Evolutionary conservation across 2,113 vertebrate genomes (phyloP).

Genomic region (Egretta garzetta): DNA sequence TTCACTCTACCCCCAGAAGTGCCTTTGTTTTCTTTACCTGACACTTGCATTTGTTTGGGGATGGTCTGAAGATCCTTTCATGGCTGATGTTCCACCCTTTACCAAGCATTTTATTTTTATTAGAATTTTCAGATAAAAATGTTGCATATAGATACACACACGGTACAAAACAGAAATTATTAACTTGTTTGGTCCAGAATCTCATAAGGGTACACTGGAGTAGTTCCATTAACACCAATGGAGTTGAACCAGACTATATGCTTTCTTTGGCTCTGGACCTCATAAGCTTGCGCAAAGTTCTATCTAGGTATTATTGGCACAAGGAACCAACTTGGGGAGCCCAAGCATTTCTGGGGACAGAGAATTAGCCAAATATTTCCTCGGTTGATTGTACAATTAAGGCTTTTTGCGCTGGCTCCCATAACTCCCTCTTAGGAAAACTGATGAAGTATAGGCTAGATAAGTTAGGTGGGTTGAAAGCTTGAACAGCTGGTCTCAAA

Average conservation of each 20-base stretch:
- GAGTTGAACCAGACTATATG: background rate
- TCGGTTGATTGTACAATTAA: background rate
- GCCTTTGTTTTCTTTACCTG: background rate
- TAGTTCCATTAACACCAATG: background rate
- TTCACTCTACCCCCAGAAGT: background rate
- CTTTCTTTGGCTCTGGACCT: background rate
- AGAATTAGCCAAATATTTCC: background rate
- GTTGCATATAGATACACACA: background rate
- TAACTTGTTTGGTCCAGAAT: background rate
- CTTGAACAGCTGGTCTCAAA: background rate
- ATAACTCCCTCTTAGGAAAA: background rate
- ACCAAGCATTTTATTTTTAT: background rate
- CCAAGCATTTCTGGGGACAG: background rate
- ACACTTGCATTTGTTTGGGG: background rate
- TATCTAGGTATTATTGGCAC: background rate
- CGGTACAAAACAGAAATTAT: background rate
- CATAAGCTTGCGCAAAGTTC: background rate
- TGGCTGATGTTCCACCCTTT: background rate
- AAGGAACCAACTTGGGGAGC: background rate
- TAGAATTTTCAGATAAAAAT: background rate
- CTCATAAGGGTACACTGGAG: background rate
- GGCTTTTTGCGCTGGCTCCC: background rate
- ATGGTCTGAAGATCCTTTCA: background rate
- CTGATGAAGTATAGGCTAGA: background rate
- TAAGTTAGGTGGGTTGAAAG: background rate